Conservation (phyloP, 1,140 invertebrate genomes). For the Drosophila lacteicornis region DNA sequence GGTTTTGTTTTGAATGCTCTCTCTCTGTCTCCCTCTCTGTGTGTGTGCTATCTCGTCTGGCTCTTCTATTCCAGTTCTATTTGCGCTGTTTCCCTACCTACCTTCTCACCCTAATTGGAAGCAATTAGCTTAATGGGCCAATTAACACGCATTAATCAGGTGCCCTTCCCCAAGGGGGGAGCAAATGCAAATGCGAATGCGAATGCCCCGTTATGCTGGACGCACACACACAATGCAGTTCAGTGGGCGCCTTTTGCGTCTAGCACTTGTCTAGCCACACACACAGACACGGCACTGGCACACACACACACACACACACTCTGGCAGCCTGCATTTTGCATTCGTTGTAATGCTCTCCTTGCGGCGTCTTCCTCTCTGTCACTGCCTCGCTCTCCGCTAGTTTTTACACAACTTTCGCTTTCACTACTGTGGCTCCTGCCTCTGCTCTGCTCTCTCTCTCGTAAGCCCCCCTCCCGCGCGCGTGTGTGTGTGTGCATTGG, state of each 20-base stretch:
- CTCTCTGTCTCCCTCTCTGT: slow-evolving; percentile 25
- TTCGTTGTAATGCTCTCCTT: slow-evolving; percentile 63
- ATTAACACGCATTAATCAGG: slow-evolving; percentile 56
- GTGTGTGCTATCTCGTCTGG: not conserved
- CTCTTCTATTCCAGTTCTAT: slow-evolving; percentile 6
- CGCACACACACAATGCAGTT: slow-evolving; percentile 19
- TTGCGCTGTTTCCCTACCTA: not conserved
- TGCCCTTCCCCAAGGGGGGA: slow-evolving; percentile 21
- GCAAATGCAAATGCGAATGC: slow-evolving; percentile 16
- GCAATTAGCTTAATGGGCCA: slow-evolving; percentile 51
- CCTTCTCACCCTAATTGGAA: slow-evolving; percentile 16
- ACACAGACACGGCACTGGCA: slow-evolving; percentile 7
- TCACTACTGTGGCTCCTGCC: slow-evolving; percentile 15
- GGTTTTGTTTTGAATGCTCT: slow-evolving; percentile 79
- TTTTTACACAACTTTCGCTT: slow-evolving; percentile 81
- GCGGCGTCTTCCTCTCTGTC: slow-evolving; percentile 29
- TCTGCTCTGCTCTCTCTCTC: not conserved
- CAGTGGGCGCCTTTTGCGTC: slow-evolving; percentile 32
- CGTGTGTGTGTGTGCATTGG: slow-evolving; percentile 27
- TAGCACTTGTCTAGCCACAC: slow-evolving; percentile 73
- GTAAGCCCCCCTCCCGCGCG: not conserved
- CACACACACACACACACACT: slow-evolving; percentile 25
- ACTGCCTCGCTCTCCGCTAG: slow-evolving; percentile 54
- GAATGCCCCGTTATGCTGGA: slow-evolving; percentile 18
- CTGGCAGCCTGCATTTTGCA: slow-evolving; percentile 22